Conservation (phyloP, 2,113 vertebrate genomes). For the Plectropomus leopardus region DNA sequence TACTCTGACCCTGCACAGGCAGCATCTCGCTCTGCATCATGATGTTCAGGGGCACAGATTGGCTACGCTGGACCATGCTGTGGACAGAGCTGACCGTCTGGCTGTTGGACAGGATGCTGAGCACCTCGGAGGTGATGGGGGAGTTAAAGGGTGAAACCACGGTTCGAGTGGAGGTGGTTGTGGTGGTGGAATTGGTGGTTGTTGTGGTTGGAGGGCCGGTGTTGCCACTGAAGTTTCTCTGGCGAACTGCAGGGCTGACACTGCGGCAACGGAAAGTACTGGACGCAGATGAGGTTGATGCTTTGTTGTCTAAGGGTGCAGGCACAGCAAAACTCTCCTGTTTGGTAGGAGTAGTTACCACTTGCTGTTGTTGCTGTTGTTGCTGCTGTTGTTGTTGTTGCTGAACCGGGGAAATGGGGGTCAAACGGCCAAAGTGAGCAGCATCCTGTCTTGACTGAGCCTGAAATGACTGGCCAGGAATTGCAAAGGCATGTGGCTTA, state of each 20-base stretch:
- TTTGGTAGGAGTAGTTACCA: conserved; percentile 87
- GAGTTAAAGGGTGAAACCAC: conserved; percentile 92
- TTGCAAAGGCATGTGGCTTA: conserved; percentile 97
- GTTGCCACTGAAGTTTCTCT: conserved; percentile 95
- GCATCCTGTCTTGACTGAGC: conserved; percentile 88
- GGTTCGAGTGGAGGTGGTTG: conserved; percentile 86
- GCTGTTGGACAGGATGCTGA: conserved; percentile 89
- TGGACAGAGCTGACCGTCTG: conserved; percentile 89
- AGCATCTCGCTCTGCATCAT: conserved; percentile 99
- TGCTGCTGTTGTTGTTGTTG: conserved; percentile 83
- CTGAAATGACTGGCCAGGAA: conserved; percentile 95
- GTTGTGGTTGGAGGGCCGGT: conserved; percentile 87
- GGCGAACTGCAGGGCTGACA: conserved; percentile 96
- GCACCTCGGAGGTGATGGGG: conserved; percentile 91
- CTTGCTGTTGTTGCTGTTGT: conserved; percentile 87
- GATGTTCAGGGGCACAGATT: conserved; percentile 95
- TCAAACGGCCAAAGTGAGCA: conserved; percentile 92
- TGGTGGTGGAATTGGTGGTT: conserved; percentile 73
- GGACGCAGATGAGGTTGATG: conserved; percentile 86
- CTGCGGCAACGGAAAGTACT: conserved; percentile 94
- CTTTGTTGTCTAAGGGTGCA: conserved; percentile 95
- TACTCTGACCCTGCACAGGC: conserved; percentile 90
- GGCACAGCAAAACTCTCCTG: conserved; percentile 98
- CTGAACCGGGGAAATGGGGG: conserved; percentile 95
- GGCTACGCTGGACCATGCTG: conserved; percentile 95